Evolutionary conservation across 1,140 invertebrate genomes (phyloP).

Genomic region (Drosophila insularis): DNA sequence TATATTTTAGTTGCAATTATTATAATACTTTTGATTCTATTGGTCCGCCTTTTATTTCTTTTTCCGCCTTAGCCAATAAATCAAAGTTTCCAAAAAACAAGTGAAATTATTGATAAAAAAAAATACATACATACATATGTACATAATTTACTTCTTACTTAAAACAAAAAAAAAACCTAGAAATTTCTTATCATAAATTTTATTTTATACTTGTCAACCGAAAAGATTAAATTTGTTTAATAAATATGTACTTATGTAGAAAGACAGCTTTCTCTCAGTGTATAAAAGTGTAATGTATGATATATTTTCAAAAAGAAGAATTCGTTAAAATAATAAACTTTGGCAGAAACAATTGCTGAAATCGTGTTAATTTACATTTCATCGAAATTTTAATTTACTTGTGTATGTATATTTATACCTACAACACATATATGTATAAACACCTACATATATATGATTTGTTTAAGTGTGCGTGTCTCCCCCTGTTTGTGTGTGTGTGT

Average conservation of each 20-base stretch:
- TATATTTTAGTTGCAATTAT: too few relatives aligned
- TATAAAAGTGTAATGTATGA: not conserved
- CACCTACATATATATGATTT: not conserved
- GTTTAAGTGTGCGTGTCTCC: not conserved
- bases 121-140: not conserved
- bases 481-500: not conserved
- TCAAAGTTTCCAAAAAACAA: not conserved
- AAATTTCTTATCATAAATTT: not conserved
- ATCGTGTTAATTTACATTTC: slow-evolving; percentile 20
- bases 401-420: not conserved
- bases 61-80: not conserved
- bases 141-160: too few relatives aligned
- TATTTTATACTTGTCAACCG: not conserved
- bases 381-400: slow-evolving; percentile 7
- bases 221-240: not conserved
- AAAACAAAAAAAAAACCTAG: not conserved
- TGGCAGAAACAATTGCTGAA: slow-evolving; percentile 1
- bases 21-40: too few relatives aligned
- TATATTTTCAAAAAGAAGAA: not conserved
- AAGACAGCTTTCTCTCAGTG: not conserved
- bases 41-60: not conserved
- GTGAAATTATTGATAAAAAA: slow-evolving; percentile 1
- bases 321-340: slow-evolving; percentile 15
- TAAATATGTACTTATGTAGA: not conserved
- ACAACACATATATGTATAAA: not conserved